Percentiles rank a stretch among this genome's conserved stretches.
Conservation (phyloP, 2,888 invertebrate genomes). For the Crocallis elinguaria region DNA sequence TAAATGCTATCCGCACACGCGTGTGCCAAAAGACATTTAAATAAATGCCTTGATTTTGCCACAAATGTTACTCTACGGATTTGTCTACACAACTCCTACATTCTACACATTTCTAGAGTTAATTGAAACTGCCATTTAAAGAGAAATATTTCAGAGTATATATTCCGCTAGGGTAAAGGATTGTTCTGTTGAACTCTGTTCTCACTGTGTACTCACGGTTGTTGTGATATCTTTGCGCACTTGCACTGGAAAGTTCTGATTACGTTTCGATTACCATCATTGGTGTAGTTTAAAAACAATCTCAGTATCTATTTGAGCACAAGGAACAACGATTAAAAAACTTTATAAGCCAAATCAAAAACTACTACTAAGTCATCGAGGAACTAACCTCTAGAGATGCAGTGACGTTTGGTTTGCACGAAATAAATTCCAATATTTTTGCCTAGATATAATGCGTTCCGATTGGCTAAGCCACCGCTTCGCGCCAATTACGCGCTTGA, state of each 20-base stretch:
- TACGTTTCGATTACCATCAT: slow-evolving; percentile 29
- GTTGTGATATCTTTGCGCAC: slow-evolving; percentile 35
- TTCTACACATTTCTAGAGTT: slow-evolving; percentile 20
- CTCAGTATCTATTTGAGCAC: no score
- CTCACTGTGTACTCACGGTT: slow-evolving; percentile 34
- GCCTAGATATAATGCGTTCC: no score
- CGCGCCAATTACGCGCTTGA: no score
- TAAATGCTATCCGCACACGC: neutral
- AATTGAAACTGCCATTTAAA: slow-evolving; percentile 36
- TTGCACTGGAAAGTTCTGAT: slow-evolving; percentile 25
- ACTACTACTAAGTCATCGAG: no score
- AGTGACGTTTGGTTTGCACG: no score
- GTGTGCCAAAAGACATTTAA: slow-evolving; percentile 1
- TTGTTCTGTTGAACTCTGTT: slow-evolving; percentile 26
- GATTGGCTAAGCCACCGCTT: no score
- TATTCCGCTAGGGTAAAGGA: slow-evolving; percentile 13
- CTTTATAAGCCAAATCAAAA: no score
- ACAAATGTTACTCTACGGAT: slow-evolving; percentile 4
- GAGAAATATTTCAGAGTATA: slow-evolving; percentile 26
- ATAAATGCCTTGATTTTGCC: slow-evolving; percentile 13
- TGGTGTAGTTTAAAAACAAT: no score
- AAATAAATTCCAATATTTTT: no score
- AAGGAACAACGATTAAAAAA: no score
- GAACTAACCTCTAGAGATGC: no score
- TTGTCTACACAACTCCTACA: neutral